Evolutionary conservation across 2,888 invertebrate species (phyloP).

Genomic region (Melipona bicolor): DNA sequence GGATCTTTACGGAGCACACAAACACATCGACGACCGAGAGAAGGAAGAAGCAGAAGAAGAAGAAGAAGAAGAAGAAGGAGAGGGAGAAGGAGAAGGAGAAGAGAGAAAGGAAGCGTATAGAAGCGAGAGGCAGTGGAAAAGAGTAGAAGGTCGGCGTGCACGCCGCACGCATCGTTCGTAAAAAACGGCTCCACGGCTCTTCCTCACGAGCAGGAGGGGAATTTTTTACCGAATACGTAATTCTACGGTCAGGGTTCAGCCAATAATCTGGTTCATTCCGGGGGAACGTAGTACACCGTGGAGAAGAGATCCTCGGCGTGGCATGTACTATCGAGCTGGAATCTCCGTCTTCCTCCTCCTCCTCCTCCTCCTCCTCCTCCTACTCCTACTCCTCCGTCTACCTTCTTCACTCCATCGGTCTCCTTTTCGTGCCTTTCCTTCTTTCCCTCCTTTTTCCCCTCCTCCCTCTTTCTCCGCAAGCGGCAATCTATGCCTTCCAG

Average conservation of each 20-base stretch:
- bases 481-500: conserved; percentile 60
- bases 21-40: conserved; percentile 5
- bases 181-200: conserved; percentile 64
- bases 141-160: conserved; percentile 63
- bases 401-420: conserved; percentile 28
- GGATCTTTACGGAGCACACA: conserved; percentile 52
- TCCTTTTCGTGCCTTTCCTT: conserved; percentile 39
- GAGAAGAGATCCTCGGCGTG: conserved; percentile 54
- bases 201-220: conserved; percentile 65
- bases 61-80: neutral
- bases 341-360: conserved; percentile 58
- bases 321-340: conserved; percentile 64
- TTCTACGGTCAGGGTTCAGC: conserved; percentile 81
- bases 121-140: conserved; percentile 6
- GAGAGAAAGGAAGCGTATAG: neutral
- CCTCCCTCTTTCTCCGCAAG: conserved; percentile 45
- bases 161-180: conserved; percentile 71
- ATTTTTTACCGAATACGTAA: conserved; percentile 81
- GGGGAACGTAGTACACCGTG: conserved; percentile 55
- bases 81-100: neutral
- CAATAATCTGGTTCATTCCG: conserved; percentile 81
- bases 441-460: neutral
- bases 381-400: neutral
- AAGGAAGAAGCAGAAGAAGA: neutral
- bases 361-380: neutral